Percentiles rank a stretch among this genome's conserved stretches.
Evolutionary conservation across 2,113 vertebrate species (phyloP).

Genomic region (cattle (Bos taurus)): DNA sequence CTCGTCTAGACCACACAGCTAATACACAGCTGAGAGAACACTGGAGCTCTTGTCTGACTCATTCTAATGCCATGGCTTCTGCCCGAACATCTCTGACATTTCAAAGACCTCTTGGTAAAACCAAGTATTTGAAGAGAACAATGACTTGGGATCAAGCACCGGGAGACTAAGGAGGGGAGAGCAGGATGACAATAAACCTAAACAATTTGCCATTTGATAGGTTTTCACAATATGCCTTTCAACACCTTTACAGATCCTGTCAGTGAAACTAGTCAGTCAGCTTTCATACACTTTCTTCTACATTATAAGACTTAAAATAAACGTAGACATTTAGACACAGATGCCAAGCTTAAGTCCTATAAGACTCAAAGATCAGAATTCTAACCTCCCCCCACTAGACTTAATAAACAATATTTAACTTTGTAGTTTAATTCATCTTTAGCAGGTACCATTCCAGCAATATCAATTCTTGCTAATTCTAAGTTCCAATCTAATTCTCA

Average conservation of each 20-base stretch:
- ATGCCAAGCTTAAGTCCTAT: not conserved
- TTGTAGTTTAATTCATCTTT: not conserved
- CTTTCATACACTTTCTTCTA: not conserved
- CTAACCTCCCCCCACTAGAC: not conserved
- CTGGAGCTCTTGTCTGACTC: not conserved
- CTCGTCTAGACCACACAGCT: not conserved
- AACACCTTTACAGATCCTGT: not conserved
- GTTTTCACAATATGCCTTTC: not conserved
- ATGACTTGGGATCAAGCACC: not conserved
- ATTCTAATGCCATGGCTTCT: not conserved
- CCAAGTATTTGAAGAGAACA: not conserved
- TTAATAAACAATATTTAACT: not conserved
- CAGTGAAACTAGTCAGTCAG: not conserved
- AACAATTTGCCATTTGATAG: not conserved
- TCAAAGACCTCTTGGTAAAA: not conserved
- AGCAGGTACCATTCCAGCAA: not conserved
- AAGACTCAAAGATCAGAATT: slow-evolving; percentile 8
- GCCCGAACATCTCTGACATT: not conserved
- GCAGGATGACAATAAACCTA: not conserved
- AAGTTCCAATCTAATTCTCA: not conserved
- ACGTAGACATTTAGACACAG: not conserved
- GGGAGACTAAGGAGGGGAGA: not conserved
- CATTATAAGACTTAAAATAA: not conserved
- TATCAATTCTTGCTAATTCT: not conserved
- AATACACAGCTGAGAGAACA: not conserved